Evolutionary conservation across 2,888 invertebrate genomes (phyloP).

Genomic region (Augiades crinisus): DNA sequence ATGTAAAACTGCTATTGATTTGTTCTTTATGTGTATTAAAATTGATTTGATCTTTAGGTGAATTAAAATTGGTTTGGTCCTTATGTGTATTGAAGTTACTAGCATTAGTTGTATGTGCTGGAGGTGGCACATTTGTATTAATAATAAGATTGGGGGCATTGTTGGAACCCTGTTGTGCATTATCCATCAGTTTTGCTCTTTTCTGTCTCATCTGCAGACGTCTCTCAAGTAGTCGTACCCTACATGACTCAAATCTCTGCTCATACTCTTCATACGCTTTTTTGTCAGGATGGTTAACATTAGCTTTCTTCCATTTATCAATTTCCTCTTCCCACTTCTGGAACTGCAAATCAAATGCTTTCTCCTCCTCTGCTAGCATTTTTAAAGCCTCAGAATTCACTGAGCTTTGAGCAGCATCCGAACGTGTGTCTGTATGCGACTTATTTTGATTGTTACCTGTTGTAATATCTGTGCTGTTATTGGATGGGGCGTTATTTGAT

Average conservation of each 20-base stretch:
- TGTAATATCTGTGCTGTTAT: conserved; percentile 38
- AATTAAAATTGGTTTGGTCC: conserved; percentile 33
- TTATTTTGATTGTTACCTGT: conserved; percentile 55
- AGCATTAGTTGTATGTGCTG: conserved; percentile 35
- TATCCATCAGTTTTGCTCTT: conserved; percentile 59
- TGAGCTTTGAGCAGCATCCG: conserved; percentile 32
- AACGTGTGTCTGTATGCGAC: conserved; percentile 42
- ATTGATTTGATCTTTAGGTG: too few species aligned
- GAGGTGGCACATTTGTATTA: conserved; percentile 39
- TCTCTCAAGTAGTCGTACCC: conserved; percentile 88
- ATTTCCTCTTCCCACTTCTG: conserved; percentile 96
- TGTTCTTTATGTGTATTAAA: conserved; percentile 32
- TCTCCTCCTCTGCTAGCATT: conserved; percentile 85
- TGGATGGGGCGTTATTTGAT: conserved; percentile 26
- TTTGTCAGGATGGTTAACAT: conserved; percentile 95
- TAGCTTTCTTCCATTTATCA: conserved; percentile 94
- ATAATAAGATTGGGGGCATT: conserved; percentile 33
- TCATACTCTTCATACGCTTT: conserved; percentile 93
- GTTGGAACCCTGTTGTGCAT: conserved; percentile 38
- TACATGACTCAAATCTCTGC: conserved; percentile 92
- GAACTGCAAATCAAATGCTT: conserved; percentile 93
- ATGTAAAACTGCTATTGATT: conserved; percentile 32
- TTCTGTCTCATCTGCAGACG: conserved; percentile 91
- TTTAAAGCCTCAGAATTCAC: conserved; percentile 62
- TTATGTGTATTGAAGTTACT: conserved; percentile 29